A percentile compares a stretch with the other conserved stretches of the same genome.
phyloP scores from a whole-genome alignment of 1,140 invertebrate species.

The Sarcophaga bullata region DNA sequence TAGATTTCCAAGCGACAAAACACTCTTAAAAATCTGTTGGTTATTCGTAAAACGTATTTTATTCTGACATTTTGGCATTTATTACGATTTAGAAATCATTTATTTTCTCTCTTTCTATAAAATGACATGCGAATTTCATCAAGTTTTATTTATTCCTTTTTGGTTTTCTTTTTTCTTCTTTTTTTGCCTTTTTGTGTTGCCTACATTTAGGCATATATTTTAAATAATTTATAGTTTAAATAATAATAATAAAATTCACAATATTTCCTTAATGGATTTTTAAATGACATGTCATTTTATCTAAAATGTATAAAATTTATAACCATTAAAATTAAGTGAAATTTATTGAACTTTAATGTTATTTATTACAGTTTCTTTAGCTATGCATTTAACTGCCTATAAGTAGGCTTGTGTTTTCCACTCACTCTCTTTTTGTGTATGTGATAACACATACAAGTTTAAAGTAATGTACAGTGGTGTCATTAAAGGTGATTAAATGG shows the following conservation, averaged over 20 bases:
- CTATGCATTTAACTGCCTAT: neutral
- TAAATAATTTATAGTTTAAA: neutral
- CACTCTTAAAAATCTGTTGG: neutral
- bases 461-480: no score
- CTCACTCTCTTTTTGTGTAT: no score
- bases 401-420: no score
- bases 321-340: conserved; percentile 3
- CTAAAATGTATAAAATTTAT: neutral
- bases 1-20: neutral
- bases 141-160: no score
- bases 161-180: neutral
- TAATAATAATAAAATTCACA: neutral
- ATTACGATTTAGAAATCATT: no score
- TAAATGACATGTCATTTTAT: conserved; percentile 15
- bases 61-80: no score
- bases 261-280: conserved; percentile 3
- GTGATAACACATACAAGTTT: no score
- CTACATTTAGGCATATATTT: conserved; percentile 17
- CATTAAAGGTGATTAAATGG: no score
- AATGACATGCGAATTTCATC: no score
- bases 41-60: no score
- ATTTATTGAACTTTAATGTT: conserved; percentile 32
- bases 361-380: neutral
- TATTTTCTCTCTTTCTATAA: no score
- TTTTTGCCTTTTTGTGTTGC: neutral